phyloP scores from a whole-genome alignment of 2,797 vertebrate species.

The Lepus townsendii region DNA sequence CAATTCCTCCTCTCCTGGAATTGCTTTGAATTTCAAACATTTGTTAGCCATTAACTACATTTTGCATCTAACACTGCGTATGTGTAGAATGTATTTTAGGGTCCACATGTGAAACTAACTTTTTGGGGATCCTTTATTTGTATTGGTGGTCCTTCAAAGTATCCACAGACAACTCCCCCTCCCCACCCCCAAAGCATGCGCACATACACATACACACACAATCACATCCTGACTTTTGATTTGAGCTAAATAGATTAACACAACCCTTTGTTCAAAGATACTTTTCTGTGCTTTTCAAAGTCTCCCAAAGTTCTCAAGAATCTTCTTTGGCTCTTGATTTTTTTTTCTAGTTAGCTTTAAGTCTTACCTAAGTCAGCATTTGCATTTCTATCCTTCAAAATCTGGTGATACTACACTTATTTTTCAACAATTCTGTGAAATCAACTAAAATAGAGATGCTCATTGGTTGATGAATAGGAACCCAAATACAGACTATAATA shows the following conservation, averaged over 20 bases:
- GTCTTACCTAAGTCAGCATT: slow-evolving; percentile 32
- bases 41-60: slow-evolving; percentile 79
- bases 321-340: slow-evolving; percentile 63
- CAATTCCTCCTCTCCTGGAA: slow-evolving; percentile 70
- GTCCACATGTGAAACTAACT: slow-evolving; percentile 62
- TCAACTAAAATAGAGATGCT: slow-evolving; percentile 31
- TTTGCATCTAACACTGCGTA: slow-evolving; percentile 72
- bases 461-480: slow-evolving; percentile 49
- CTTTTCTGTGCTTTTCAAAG: slow-evolving; percentile 62
- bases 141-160: slow-evolving; percentile 34
- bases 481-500: not conserved
- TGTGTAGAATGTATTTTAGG: slow-evolving; percentile 69
- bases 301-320: slow-evolving; percentile 30
- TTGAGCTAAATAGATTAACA: slow-evolving; percentile 54
- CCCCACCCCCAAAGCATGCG: not conserved
- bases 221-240: not conserved
- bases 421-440: slow-evolving; percentile 57
- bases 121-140: slow-evolving; percentile 61
- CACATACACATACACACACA: too few species aligned
- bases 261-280: slow-evolving; percentile 22
- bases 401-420: slow-evolving; percentile 20
- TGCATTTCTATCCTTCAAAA: slow-evolving; percentile 51
- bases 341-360: slow-evolving; percentile 44
- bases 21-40: slow-evolving; percentile 79
- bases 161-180: slow-evolving; percentile 1